phyloP scores from a whole-genome alignment of 2,888 invertebrate species.

The Lepidocyrtoides sp. region DNA sequence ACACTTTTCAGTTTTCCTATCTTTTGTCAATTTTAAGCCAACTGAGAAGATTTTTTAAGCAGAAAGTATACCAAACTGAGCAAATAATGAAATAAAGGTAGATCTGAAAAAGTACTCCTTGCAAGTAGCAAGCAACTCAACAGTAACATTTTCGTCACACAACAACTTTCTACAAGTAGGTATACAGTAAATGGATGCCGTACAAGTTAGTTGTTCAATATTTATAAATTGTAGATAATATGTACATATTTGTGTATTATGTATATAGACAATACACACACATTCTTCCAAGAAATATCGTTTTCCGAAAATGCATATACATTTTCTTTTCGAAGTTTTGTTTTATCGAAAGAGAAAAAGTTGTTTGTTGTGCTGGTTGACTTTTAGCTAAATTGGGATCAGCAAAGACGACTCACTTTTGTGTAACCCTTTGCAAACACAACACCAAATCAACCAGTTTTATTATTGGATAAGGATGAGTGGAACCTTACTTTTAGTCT shows the following conservation, averaged over 20 bases:
- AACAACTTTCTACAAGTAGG: too few species aligned
- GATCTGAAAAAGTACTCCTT: neutral
- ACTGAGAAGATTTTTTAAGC: neutral
- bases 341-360: conserved; percentile 37
- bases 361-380: conserved; percentile 48
- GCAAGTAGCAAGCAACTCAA: neutral
- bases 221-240: neutral
- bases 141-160: neutral
- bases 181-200: too few species aligned
- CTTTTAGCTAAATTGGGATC: conserved; percentile 77
- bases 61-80: neutral
- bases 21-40: neutral
- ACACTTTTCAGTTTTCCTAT: neutral
- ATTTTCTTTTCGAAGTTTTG: neutral
- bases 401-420: conserved; percentile 17
- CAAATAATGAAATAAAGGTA: conserved; percentile 13
- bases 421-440: neutral
- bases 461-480: neutral
- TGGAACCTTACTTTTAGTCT: neutral
- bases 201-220: neutral
- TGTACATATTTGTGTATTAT: neutral
- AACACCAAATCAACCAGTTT: neutral
- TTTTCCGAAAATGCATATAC: neutral
- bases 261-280: neutral
- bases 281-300: neutral